Percentiles rank a stretch among this genome's conserved stretches.
phyloP scores from a whole-genome alignment of 2,113 vertebrate species.

The Phyllopteryx taeniolatus region DNA sequence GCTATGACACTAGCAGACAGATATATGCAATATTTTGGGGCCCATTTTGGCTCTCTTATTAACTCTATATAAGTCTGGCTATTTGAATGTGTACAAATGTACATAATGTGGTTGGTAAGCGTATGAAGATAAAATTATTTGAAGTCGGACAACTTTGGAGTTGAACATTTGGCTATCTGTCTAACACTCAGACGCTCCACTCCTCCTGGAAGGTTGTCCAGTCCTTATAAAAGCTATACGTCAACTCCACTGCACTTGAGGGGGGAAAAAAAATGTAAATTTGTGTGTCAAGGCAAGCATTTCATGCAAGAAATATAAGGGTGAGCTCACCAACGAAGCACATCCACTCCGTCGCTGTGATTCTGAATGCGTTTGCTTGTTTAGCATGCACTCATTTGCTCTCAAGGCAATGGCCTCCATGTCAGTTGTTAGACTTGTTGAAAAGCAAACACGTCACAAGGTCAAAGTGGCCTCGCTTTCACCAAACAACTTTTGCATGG shows the following conservation, averaged over 20 bases:
- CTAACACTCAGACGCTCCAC: constrained; percentile 44
- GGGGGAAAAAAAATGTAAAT: too few relatives aligned
- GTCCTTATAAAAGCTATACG: background rate
- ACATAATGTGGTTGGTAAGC: background rate
- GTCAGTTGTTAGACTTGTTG: constrained; percentile 17
- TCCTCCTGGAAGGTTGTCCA: background rate
- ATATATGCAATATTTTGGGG: too few relatives aligned
- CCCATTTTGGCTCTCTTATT: background rate
- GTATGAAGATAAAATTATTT: background rate
- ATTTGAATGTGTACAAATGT: background rate
- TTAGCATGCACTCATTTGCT: background rate
- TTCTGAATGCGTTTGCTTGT: background rate
- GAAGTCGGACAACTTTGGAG: constrained; percentile 2
- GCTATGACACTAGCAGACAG: background rate
- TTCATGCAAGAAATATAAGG: background rate
- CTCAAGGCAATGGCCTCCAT: constrained; percentile 35
- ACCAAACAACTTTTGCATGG: constrained; percentile 8
- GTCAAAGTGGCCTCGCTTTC: constrained; percentile 1
- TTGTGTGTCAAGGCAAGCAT: background rate
- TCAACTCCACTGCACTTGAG: background rate
- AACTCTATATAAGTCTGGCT: background rate
- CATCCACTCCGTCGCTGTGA: background rate
- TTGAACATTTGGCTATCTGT: constrained; percentile 27
- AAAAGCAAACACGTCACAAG: constrained; percentile 24
- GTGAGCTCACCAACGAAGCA: background rate